Evolutionary conservation across 1,140 invertebrate species (phyloP), one percentile per base, ranked within the genome.

Genomic region (Euura saliciscinereae): DNA sequence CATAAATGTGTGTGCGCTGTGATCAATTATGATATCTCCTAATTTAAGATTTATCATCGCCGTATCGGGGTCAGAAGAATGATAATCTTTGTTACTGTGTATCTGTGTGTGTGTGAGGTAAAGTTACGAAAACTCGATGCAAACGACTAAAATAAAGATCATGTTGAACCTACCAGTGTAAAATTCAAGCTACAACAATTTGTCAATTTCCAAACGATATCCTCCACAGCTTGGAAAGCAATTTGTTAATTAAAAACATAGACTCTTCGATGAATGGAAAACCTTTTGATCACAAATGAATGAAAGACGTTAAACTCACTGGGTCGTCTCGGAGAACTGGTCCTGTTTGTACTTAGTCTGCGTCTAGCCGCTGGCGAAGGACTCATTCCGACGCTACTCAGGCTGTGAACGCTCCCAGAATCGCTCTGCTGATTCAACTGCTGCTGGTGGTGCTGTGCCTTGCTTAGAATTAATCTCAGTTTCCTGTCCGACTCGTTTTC

Each of bases 361-460:
- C 86, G 82, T 78, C 83, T 86, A 73, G 83, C 74, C 13, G 81
- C 84, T 45, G 85, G 85, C 70, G 86, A 87, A 71, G 85, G 78
- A 74, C 80, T 87, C 84, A 86, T 84, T 67, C 84, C 82, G 82
- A 78, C 74, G 84, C 88, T 71, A 84, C 80, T 79, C 83, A 88
- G 73, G 84, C 82, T 66, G 85, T 84, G 88, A 74, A 88, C 87
- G 82, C 85, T 84, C 67, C 77, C 80, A 11, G 80, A 70, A 73
- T 85, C 88, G 83, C 81, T 90, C 80, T 92, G 91, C 76, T 94
- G 93, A 79, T 91, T 91, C 46, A 96, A 82, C 78, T 95, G 94
- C 74, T 94, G 91, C 81, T 97, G 95, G 85, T 97, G 95, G 82
- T 96, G 94, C 78, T 96, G 95, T 65, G 96, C 95, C 90, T 97